Evolutionary conservation across 2,113 vertebrate genomes (phyloP).

Genomic region (Mustela nigripes): DNA sequence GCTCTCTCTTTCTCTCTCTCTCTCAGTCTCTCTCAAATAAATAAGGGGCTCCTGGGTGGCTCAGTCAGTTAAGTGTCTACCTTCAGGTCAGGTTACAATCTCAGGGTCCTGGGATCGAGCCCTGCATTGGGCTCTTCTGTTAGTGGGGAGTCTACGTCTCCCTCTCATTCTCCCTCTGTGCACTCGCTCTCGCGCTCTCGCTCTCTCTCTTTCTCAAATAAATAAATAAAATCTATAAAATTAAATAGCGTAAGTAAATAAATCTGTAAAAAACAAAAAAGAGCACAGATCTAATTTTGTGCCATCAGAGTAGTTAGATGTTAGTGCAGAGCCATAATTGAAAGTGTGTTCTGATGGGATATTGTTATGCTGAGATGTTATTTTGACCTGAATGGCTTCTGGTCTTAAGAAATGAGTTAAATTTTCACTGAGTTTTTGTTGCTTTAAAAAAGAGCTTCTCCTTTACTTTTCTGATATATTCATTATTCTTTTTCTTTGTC

Average conservation of each 20-base stretch:
- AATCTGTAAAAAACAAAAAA: background rate
- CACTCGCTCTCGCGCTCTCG: rapidly evolving
- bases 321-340: background rate
- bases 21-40: background rate
- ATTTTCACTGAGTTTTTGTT: conserved; percentile 66
- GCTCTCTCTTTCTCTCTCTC: rapidly evolving
- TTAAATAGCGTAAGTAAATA: background rate
- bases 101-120: background rate
- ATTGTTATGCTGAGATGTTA: background rate
- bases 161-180: background rate
- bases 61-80: background rate
- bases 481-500: conserved; percentile 46
- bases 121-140: background rate
- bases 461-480: background rate
- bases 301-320: background rate
- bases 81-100: background rate
- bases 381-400: conserved; percentile 36
- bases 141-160: background rate
- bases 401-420: conserved; percentile 34
- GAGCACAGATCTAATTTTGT: conserved; percentile 35
- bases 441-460: conserved; percentile 46
- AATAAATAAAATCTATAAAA: background rate
- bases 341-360: background rate
- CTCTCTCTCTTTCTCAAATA: background rate
- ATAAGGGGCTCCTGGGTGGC: background rate